Base-by-base conservation (phyloP, 2,888 invertebrate species). In the Ametastegia equiseti region DNA sequence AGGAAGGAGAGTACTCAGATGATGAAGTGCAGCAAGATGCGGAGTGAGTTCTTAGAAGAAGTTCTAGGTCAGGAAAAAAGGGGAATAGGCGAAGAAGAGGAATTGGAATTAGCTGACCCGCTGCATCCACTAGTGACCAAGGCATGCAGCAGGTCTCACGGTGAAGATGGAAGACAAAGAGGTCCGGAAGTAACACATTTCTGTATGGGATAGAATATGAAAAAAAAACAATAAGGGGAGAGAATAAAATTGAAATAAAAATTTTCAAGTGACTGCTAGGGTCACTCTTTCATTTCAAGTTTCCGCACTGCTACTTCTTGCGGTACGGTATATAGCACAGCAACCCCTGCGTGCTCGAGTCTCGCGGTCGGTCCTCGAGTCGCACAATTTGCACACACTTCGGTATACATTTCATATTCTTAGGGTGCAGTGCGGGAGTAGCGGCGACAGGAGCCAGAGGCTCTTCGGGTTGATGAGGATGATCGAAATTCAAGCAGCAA, bases 311-410 rank as follows among this genome's bases (percentile, higher is more conserved):
- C 60, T 15, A 60, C 60, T 60, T 15, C 60, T n/a, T 30, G 60
- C 60, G 15, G 60, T 30, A 30, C 15, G n/a, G n/a, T n/a, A n/a
- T n/a, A n/a, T n/a, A n/a, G n/a, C n/a, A n/a, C 60, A 30, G 30
- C 60, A 54, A 60, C 60, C 60, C 60, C 60, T 27, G 60, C 30
- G 60, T 60, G 60, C 60, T 60, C 23, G 13, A 60, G 60, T 60
- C 36, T 67, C 67, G 42, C 71, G 47, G 71, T 71, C 47, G 71
- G 42, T 42, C 11, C 71, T 71, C 71, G 30, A 71, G 42, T 71
- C 71, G n/a, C 71, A 47, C 71, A 71, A 45, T 71, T 71, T 71
- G 45, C 45, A 71, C 71, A 27, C 71, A 71, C 45, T 45, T 71
- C 71, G 47, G 27, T 39, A 23, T 54, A 15, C n/a, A 54, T 39